Percentiles rank a stretch among this genome's conserved stretches.
Evolutionary conservation across 2,888 invertebrate species (phyloP).

Genomic region (Piscicola geometra): DNA sequence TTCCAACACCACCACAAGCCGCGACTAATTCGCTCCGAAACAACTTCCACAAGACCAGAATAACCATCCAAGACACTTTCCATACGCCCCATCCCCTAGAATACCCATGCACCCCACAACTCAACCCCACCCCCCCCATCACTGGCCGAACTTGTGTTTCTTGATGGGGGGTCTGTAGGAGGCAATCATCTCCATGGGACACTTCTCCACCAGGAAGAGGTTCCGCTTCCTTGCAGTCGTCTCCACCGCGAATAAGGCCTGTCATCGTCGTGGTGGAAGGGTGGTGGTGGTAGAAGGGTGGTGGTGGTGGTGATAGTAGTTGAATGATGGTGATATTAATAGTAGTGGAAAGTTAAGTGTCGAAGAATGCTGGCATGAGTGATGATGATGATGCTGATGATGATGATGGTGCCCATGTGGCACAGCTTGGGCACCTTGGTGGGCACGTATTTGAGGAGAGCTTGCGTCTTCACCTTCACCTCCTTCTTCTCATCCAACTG

Average conservation of each 20-base stretch:
- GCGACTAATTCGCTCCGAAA: too few species aligned
- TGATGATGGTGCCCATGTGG: background rate
- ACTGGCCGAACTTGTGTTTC: constrained; percentile 14
- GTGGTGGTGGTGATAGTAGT: background rate
- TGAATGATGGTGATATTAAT: background rate
- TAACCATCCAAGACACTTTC: too few species aligned
- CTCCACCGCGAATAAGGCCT: constrained; percentile 12
- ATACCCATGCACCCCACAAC: too few species aligned
- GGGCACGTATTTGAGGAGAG: background rate
- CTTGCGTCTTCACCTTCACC: background rate
- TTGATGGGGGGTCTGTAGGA: constrained; percentile 17
- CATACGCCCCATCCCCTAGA: too few species aligned
- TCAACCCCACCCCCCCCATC: background rate
- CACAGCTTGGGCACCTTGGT: background rate
- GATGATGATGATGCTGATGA: background rate
- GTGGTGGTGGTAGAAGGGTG: background rate
- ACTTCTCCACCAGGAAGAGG: constrained; percentile 20
- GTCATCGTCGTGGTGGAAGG: background rate
- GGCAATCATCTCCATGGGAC: constrained; percentile 1
- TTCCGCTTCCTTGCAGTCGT: background rate
- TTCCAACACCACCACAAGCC: too few species aligned
- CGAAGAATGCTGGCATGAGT: background rate
- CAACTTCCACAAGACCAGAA: too few species aligned
- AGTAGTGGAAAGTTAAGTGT: background rate
- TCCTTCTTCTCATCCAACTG: background rate